Percentiles rank a stretch among this genome's conserved stretches.
These are phyloP conservation scores for Erpobdella octoculata DNA, from an alignment of 2,888 invertebrate species.

Conservation along the genomic window DNA sequence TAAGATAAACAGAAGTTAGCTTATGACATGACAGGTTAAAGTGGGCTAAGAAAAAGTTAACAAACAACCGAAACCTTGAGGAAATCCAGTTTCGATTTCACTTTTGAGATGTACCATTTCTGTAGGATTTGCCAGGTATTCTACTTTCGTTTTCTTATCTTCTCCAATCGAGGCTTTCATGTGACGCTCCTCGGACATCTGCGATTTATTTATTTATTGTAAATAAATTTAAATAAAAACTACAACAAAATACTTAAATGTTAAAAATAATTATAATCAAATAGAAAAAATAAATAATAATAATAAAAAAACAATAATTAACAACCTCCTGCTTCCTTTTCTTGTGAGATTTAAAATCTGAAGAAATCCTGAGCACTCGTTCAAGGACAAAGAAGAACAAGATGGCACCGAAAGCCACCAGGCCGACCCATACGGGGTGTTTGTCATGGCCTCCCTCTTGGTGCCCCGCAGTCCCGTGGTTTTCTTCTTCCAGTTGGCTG, in stretches of 20 bases:
- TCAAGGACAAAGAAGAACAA: constrained; percentile 36
- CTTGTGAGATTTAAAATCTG: constrained; percentile 9
- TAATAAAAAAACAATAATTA: too few species aligned
- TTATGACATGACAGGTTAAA: too few species aligned
- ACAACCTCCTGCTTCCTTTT: too few species aligned
- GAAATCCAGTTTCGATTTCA: background rate
- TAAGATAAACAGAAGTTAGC: too few species aligned
- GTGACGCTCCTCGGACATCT: too few species aligned
- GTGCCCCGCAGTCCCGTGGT: background rate
- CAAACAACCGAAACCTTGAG: background rate
- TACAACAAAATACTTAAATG: too few species aligned
- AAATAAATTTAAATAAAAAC: too few species aligned
- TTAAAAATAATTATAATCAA: too few species aligned
- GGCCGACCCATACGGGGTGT: constrained; percentile 31
- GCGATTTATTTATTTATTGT: too few species aligned
- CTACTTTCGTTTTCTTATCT: background rate
- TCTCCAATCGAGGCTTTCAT: background rate
- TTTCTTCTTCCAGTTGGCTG: background rate
- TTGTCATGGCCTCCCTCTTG: background rate
- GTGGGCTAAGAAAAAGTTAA: too few species aligned
- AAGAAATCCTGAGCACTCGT: constrained; percentile 26
- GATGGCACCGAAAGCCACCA: constrained; percentile 31
- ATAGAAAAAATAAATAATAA: too few species aligned
- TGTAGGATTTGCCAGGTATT: background rate
- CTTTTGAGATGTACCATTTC: background rate